A percentile compares a stretch with the other conserved stretches of the same genome.
Conservation (phyloP, 2,888 invertebrate genomes). For the Drosophila villosipedis region DNA sequence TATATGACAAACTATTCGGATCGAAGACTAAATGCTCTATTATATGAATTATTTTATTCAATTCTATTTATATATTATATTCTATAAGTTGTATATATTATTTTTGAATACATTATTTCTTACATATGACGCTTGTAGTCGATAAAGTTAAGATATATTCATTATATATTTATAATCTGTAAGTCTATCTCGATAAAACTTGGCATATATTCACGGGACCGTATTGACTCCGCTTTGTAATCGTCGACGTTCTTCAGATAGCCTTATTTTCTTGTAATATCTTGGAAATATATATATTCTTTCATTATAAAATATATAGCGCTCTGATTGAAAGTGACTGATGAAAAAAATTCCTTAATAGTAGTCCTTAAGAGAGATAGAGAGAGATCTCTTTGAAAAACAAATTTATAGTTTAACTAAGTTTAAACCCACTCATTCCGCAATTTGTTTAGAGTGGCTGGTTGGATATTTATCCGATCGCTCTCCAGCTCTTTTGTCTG, state of each 20-base stretch:
- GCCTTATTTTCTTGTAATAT: no score
- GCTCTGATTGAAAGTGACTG: neutral
- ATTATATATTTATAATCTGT: neutral
- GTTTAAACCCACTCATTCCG: neutral
- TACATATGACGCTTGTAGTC: neutral
- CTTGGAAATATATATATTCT: no score
- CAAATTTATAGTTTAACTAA: neutral
- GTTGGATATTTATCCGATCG: neutral
- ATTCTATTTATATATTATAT: no score
- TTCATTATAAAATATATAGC: no score
- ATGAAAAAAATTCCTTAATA: no score
- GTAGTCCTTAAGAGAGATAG: no score
- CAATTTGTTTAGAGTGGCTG: neutral
- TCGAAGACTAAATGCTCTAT: slow-evolving; percentile 6
- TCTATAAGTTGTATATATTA: no score
- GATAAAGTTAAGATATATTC: neutral
- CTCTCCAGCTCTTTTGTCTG: neutral
- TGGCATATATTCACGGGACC: neutral
- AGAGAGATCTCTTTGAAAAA: neutral
- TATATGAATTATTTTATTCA: neutral
- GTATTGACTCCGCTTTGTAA: neutral
- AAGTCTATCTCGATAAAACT: neutral
- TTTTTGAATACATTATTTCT: neutral
- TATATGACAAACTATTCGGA: neutral
- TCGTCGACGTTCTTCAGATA: no score